These are phyloP conservation scores for Eupithecia subumbrata DNA, from an alignment of 2,888 invertebrate genomes.

Conservation along the genomic window DNA sequence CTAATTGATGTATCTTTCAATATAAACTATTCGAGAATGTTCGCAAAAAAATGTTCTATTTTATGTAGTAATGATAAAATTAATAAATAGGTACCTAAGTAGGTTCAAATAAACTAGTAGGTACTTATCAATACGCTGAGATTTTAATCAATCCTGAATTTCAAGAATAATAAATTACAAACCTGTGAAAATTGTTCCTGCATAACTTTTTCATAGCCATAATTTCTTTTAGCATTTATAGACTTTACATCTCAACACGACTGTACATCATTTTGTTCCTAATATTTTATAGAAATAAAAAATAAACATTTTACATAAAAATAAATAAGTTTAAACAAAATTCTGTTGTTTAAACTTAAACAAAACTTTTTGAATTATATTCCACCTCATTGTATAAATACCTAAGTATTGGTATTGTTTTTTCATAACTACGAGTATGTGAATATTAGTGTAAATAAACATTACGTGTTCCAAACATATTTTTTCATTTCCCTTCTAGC, in stretches of 20 bases:
- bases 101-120: background rate
- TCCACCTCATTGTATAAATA: background rate
- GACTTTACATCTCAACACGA: background rate
- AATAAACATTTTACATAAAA: background rate
- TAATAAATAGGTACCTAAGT: background rate
- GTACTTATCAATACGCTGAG: background rate
- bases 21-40: background rate
- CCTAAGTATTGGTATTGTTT: conserved; percentile 49
- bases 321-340: too few relatives aligned
- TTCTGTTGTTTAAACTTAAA: background rate
- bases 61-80: background rate
- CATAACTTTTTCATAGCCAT: background rate
- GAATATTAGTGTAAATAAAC: conserved; percentile 81
- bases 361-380: background rate
- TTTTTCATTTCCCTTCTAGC: background rate
- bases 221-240: conserved; percentile 14
- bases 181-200: background rate
- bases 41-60: background rate
- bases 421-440: conserved; percentile 55
- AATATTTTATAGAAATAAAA: conserved; percentile 9
- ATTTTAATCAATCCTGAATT: background rate
- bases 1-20: conserved; percentile 14
- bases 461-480: conserved; percentile 73
- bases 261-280: conserved; percentile 16
- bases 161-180: background rate